phyloP scores from a whole-genome alignment of 2,888 invertebrate genomes.

The Leptothorax acervorum region DNA sequence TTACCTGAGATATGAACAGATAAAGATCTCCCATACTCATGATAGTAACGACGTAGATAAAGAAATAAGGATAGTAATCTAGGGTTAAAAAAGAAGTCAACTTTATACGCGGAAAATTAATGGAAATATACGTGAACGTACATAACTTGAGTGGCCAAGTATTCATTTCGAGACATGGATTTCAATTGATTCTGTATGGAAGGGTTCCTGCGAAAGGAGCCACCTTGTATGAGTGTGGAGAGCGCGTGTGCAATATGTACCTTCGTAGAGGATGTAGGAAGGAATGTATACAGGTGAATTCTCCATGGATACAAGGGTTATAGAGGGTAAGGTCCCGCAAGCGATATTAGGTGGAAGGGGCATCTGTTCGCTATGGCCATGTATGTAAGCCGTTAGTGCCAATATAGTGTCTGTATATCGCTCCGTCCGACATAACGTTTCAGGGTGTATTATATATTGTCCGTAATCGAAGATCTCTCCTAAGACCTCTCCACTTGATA shows the following conservation, averaged over 20 bases:
- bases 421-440: constrained; percentile 76
- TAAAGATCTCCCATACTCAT: too few species aligned
- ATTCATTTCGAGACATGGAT: constrained; percentile 52
- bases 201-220: constrained; percentile 66
- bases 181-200: constrained; percentile 41
- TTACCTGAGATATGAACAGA: too few species aligned
- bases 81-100: background rate
- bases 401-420: constrained; percentile 79
- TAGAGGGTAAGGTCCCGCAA: constrained; percentile 67
- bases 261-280: constrained; percentile 62
- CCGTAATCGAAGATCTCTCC: constrained; percentile 75
- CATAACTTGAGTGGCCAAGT: constrained; percentile 11
- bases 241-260: constrained; percentile 44
- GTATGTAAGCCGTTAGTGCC: constrained; percentile 82
- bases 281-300: constrained; percentile 70
- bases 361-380: constrained; percentile 79
- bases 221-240: constrained; percentile 64
- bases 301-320: constrained; percentile 76
- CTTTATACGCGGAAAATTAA: background rate
- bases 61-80: too few species aligned
- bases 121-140: background rate
- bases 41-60: too few species aligned
- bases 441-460: constrained; percentile 73
- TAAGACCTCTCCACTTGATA: constrained; percentile 68
- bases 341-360: constrained; percentile 72